A percentile compares a stretch with the other conserved stretches of the same genome.
phyloP scores from a whole-genome alignment of 2,797 vertebrate genomes.

The Leucoraja ocellata region DNA sequence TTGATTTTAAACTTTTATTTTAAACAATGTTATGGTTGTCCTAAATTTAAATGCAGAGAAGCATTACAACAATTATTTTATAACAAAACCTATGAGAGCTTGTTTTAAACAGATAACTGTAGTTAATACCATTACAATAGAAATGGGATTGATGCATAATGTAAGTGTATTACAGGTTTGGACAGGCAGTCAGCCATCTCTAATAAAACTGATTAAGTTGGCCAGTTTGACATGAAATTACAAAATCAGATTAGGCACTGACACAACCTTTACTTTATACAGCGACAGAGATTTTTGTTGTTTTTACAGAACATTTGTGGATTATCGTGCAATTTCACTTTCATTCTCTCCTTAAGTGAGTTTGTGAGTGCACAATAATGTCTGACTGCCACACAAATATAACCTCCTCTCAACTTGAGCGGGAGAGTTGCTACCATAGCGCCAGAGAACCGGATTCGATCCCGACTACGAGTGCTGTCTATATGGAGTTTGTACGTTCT shows the following conservation, averaged over 20 bases:
- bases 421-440: too few relatives aligned
- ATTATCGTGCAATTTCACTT: conserved; percentile 24
- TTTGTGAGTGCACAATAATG: not conserved
- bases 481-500: too few relatives aligned
- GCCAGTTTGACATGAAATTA: conserved; percentile 35
- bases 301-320: conserved; percentile 2
- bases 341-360: not conserved
- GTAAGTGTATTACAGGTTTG: conserved; percentile 33
- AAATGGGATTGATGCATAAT: conserved; percentile 24
- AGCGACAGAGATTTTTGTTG: conserved; percentile 18
- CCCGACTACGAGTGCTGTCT: too few relatives aligned
- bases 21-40: not conserved
- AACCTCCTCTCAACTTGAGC: not conserved
- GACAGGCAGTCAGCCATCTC: conserved; percentile 31
- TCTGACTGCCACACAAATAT: not conserved
- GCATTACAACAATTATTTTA: not conserved
- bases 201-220: conserved; percentile 34
- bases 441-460: too few relatives aligned
- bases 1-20: not conserved
- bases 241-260: conserved; percentile 37
- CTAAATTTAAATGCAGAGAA: not conserved
- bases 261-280: conserved; percentile 22
- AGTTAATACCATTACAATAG: conserved; percentile 29
- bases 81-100: conserved; percentile 1
- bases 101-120: conserved; percentile 23